Base-by-base conservation (phyloP, 2,113 vertebrate species). In the Sylvia atricapilla region DNA sequence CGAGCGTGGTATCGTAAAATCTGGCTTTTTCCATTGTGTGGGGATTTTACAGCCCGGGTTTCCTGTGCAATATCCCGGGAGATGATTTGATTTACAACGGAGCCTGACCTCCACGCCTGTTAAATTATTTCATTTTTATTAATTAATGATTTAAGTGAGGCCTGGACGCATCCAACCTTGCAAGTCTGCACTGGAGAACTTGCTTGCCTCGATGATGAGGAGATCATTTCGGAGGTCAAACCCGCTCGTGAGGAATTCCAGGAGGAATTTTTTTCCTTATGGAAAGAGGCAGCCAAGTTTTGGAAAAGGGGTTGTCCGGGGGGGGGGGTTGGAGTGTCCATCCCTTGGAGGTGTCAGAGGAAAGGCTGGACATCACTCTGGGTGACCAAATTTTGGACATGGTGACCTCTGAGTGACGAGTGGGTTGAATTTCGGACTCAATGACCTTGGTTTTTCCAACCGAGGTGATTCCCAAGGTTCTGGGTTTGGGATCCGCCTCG, bases 391-490 rank as follows among this genome's bases (percentile, higher is more conserved):
- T 47, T 47, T 47, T 46, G 44, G 44, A 46, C 44, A 20, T 10
- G 46, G 46, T 22, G 46, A 22, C 21, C 46, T 47, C 21, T 37
- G 37, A 37, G 37, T 37, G 37, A 37, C 37, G 8, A 37, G 37
- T 14, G 41, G 41, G 41, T 14, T 6, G 13, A 49, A 23, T 49
- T 49, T 49, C 22, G 46, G 46, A 22, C 46, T 47, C 5, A 22
- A 22, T 24, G 47, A 24, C 22, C 47, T 49, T 12, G 62, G 62
- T 22, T 75, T 75, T 68, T 52, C 78, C 69, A 18, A 3, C 27
- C 20, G 1, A 4, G 15, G 3, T 1, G 5, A 15, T 17, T 15
- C 64, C 46, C 46, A 13, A 44, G 19, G 22, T 46, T 44, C 8
- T 7, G 18, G 9, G 11, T 62, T 28, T 74, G 67, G 59, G 60